These are phyloP conservation scores for Ciona savignyi DNA, from an alignment of 23 tunicate species.

Conservation along the genomic window DNA sequence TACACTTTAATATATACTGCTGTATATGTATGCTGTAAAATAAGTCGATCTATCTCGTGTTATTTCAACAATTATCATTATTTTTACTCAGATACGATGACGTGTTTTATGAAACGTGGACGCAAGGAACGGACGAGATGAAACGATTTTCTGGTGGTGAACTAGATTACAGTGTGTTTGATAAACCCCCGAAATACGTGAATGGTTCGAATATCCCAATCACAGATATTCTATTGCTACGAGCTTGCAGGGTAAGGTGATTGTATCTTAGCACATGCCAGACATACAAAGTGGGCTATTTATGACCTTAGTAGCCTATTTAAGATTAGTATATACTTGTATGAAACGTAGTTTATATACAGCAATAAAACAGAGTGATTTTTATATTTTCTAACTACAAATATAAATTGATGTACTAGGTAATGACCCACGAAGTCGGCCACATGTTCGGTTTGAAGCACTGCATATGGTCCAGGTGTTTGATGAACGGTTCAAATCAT, in stretches of 20 bases:
- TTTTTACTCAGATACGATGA: slow-evolving; percentile 43
- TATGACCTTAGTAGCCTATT: too few species aligned
- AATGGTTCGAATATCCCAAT: slow-evolving; percentile 10
- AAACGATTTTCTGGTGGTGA: slow-evolving; percentile 30
- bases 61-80: too few species aligned
- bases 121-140: slow-evolving; percentile 38
- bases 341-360: too few species aligned
- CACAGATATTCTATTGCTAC: slow-evolving; percentile 24
- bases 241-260: slow-evolving; percentile 70
- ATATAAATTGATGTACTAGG: too few species aligned
- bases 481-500: slow-evolving; percentile 90
- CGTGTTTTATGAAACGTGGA: slow-evolving; percentile 78
- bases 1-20: too few species aligned
- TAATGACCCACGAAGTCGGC: slow-evolving; percentile 82
- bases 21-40: too few species aligned
- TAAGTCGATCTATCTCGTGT: too few species aligned
- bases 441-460: slow-evolving; percentile 88
- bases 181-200: slow-evolving; percentile 10
- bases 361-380: too few species aligned
- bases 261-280: background rate
- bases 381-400: too few species aligned
- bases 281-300: too few species aligned
- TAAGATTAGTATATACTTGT: too few species aligned
- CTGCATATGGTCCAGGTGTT: slow-evolving; percentile 59
- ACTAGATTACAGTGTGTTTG: slow-evolving; percentile 51